Percentiles rank a stretch among this genome's conserved stretches.
These are phyloP conservation scores for Solea solea DNA, from an alignment of 2,113 vertebrate genomes.

Conservation along the genomic window DNA sequence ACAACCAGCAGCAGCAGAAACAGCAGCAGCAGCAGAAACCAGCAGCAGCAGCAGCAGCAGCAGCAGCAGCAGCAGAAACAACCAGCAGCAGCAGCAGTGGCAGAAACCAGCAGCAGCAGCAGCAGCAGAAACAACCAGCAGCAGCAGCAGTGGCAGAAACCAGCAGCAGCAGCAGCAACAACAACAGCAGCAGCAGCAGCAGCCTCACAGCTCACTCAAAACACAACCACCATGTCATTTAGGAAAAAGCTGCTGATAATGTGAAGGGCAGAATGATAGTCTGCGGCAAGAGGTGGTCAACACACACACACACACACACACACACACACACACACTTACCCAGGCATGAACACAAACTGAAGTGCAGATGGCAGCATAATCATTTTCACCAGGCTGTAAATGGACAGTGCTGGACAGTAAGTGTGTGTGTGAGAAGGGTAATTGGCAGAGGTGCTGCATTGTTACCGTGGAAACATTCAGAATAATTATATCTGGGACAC, in stretches of 20 bases:
- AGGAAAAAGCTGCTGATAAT: conserved; percentile 11
- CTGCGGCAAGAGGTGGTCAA: background rate
- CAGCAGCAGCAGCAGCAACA: too few relatives aligned
- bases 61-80: too few relatives aligned
- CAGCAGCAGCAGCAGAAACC: too few relatives aligned
- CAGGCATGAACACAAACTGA: conserved; percentile 32
- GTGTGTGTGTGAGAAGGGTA: background rate
- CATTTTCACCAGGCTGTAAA: conserved; percentile 20
- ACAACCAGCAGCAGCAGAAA: too few relatives aligned
- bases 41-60: too few relatives aligned
- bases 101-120: too few relatives aligned
- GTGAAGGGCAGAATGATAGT: conserved; percentile 23
- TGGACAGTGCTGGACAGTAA: conserved; percentile 8
- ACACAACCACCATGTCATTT: background rate
- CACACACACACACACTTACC: conserved; percentile 13
- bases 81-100: too few relatives aligned
- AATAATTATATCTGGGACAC: background rate
- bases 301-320: conserved; percentile 11
- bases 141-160: too few relatives aligned
- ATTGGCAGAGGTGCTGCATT: background rate
- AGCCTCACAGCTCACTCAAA: background rate
- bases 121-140: too few relatives aligned
- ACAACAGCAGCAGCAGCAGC: too few relatives aligned
- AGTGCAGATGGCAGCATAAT: conserved; percentile 36
- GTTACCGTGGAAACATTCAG: conserved; percentile 38